Evolutionary conservation across 2,797 vertebrate species (phyloP).

Genomic region (Percopsis omiscomaycus): DNA sequence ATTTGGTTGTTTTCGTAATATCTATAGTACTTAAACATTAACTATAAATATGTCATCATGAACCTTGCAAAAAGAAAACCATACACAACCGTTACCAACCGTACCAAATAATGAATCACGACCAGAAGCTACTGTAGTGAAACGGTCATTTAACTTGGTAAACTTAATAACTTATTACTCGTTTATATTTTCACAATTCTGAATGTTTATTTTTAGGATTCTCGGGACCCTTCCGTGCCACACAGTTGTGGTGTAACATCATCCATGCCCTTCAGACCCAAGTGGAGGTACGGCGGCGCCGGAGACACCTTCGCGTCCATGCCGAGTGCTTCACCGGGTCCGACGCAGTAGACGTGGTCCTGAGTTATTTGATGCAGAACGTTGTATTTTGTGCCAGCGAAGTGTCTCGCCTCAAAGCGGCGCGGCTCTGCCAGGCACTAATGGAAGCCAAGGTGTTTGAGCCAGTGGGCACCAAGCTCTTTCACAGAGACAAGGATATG

Average conservation of each 20-base stretch:
- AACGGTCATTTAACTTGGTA: no score
- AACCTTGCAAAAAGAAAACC: no score
- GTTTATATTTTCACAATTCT: not conserved
- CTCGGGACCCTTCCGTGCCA: conserved; percentile 82
- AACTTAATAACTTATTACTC: no score
- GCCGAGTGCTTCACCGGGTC: conserved; percentile 81
- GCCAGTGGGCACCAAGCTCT: conserved; percentile 80
- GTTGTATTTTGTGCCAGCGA: conserved; percentile 81
- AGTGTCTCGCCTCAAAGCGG: conserved; percentile 83
- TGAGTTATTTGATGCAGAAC: conserved; percentile 88
- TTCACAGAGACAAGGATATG: conserved; percentile 78
- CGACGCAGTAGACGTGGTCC: conserved; percentile 83
- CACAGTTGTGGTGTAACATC: conserved; percentile 85
- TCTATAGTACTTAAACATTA: no score
- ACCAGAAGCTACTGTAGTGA: not conserved
- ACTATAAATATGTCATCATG: no score
- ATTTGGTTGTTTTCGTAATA: no score
- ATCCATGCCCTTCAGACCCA: conserved; percentile 80
- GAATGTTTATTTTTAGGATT: conserved; percentile 54
- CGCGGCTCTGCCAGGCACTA: conserved; percentile 84
- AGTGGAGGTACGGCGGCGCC: conserved; percentile 81
- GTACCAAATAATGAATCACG: no score
- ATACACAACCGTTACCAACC: no score
- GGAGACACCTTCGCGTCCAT: conserved; percentile 76
- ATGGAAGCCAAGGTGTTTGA: conserved; percentile 89